A percentile compares a stretch with the other conserved stretches of the same genome.
These are phyloP conservation scores for Acromyrmex echinatior DNA, from an alignment of 1,140 invertebrate genomes.

Conservation along the genomic window DNA sequence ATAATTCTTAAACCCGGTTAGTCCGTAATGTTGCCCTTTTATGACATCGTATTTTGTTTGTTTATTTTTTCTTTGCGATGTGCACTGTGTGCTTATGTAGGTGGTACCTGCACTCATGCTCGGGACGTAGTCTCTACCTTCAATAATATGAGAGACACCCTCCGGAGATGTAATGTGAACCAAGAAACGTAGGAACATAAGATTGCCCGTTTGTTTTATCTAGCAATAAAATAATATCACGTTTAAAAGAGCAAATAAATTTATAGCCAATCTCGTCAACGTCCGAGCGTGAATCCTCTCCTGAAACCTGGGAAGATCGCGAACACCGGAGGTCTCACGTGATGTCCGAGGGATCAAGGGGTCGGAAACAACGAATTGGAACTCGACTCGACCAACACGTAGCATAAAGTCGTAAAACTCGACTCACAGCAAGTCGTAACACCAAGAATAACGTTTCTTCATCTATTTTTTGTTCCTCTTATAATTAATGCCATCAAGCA, in stretches of 20 bases:
- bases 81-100: not conserved
- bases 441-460: conserved; percentile 70
- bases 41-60: conserved; percentile 45
- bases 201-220: conserved; percentile 78
- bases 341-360: conserved; percentile 51
- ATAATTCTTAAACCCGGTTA: conserved; percentile 30
- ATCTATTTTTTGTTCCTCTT: conserved; percentile 69
- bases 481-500: conserved; percentile 80
- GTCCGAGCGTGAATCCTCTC: conserved; percentile 68
- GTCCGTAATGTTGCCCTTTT: conserved; percentile 46
- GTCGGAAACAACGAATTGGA: conserved; percentile 74
- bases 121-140: not conserved
- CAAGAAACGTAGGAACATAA: conserved; percentile 22
- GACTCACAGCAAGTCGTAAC: conserved; percentile 83
- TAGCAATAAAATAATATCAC: conserved; percentile 82
- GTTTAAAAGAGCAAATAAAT: conserved; percentile 84
- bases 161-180: conserved; percentile 31
- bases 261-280: conserved; percentile 84
- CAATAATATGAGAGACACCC: conserved; percentile 20
- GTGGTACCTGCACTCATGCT: not conserved
- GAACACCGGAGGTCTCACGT: conserved; percentile 4
- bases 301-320: conserved; percentile 51
- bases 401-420: conserved; percentile 84
- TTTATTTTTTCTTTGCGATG: not conserved
- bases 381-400: conserved; percentile 80